Percentiles rank a stretch among this genome's conserved stretches.
These are phyloP conservation scores for Sylvilagus bachmani DNA, from an alignment of 2,113 vertebrate species.

Conservation along the genomic window DNA sequence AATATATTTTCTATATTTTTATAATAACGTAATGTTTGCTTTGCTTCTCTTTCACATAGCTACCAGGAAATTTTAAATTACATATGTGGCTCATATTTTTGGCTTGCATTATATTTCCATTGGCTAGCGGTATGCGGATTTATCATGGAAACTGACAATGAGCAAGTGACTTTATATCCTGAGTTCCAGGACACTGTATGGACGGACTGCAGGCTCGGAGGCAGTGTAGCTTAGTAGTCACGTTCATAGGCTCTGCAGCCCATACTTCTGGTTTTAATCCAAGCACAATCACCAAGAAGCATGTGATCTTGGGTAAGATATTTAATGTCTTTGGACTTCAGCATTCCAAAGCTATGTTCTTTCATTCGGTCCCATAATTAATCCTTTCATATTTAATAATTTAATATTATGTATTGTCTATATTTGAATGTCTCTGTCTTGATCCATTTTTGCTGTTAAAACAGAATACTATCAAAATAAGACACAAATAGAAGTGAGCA, in stretches of 20 bases:
- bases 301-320: background rate
- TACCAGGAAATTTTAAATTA: background rate
- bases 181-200: background rate
- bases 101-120: background rate
- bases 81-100: background rate
- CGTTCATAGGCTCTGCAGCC: background rate
- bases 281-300: fast-evolving
- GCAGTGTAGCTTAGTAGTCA: background rate
- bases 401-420: background rate
- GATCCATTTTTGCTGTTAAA: background rate
- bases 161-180: too few species aligned
- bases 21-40: background rate
- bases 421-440: background rate
- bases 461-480: background rate
- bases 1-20: background rate
- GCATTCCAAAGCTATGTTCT: background rate
- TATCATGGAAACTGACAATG: background rate
- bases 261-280: background rate
- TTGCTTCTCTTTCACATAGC: background rate
- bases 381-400: too few species aligned
- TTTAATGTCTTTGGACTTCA: background rate
- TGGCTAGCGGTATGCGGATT: background rate
- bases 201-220: background rate
- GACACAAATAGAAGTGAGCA: too few species aligned
- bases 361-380: too few species aligned